Evolutionary conservation across 1,140 invertebrate genomes (phyloP), one percentile per base, ranked within the genome.

Genomic region (Saxidomus purpurata): DNA sequence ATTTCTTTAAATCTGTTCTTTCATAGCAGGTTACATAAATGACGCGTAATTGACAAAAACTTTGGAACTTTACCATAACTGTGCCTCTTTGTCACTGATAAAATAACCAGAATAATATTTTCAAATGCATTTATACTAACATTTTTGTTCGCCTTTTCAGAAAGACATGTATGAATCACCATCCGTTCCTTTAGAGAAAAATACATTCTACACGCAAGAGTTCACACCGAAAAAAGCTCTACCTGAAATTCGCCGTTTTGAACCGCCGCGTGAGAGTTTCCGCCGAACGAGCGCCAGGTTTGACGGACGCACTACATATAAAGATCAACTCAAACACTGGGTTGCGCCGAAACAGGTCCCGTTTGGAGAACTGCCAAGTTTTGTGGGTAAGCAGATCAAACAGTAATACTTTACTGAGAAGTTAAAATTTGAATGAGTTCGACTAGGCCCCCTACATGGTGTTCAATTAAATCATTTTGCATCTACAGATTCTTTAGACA

Each of bases 331-430:
- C 79, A 95, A 94, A 79, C 89, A 93, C 52, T 95, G 95, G 95
- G 88, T 93, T 34, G 89, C 92, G 25, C 92, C 94, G 47, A 93
- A 93, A 25, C 89, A 76, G 22, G 90, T 93, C 25, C 84, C 91
- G 22, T 95, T 95, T 81, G 92, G 93, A 49, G 95, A 95, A 76
- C 83, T 95, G 28, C 94, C 95, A 31, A 94, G 92, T 77, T 95
- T 95, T 87, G 93, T 94, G 47, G 95, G 94, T 95, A 90, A 49
- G 84, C 59, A 22, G 36, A 31, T 67, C 52, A 3, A 47, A n/a
- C n/a, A n/a, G n/a, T n/a, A n/a, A n/a, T n/a, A n/a, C n/a, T n/a
- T n/a, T n/a, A n/a, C n/a, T n/a, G n/a, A n/a, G n/a, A n/a, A n/a
- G n/a, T n/a, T n/a, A n/a, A n/a, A n/a, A n/a, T n/a, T n/a, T n/a